Conservation (phyloP, 2,888 invertebrate genomes). For the Hirtodrosophila alboralis region DNA sequence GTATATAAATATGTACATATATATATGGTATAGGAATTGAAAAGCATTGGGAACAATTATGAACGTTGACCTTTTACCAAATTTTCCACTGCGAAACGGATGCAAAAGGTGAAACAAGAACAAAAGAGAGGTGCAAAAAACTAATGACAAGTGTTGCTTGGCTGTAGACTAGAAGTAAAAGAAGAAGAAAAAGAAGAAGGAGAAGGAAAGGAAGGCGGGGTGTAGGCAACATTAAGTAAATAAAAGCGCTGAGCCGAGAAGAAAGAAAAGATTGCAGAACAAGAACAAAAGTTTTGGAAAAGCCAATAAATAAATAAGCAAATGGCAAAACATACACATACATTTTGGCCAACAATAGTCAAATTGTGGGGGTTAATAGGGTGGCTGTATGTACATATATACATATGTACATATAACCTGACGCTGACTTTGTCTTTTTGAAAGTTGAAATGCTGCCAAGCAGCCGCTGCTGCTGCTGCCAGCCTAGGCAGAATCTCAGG, state of each 20-base stretch:
- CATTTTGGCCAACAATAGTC: slow-evolving; percentile 51
- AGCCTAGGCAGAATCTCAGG: slow-evolving; percentile 41
- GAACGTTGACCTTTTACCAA: slow-evolving; percentile 73
- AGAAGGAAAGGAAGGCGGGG: neutral
- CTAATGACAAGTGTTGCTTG: slow-evolving; percentile 38
- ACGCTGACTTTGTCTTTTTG: slow-evolving; percentile 66
- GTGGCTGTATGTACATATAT: neutral
- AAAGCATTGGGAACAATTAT: slow-evolving; percentile 55
- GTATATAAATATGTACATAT: slow-evolving; percentile 1
- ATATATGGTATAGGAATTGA: slow-evolving; percentile 6
- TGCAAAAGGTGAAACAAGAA: slow-evolving; percentile 63
- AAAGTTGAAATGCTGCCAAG: slow-evolving; percentile 65
- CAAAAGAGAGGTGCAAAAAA: slow-evolving; percentile 26
- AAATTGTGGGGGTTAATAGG: neutral
- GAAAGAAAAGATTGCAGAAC: slow-evolving; percentile 33
- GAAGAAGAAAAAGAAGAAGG: too few relatives aligned
- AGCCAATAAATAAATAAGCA: slow-evolving; percentile 46
- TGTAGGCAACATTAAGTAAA: slow-evolving; percentile 29
- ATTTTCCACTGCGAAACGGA: slow-evolving; percentile 58
- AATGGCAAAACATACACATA: slow-evolving; percentile 27
- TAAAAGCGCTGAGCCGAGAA: slow-evolving; percentile 40
- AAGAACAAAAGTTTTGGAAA: slow-evolving; percentile 46
- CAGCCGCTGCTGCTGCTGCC: slow-evolving; percentile 30
- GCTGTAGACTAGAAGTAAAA: too few relatives aligned
- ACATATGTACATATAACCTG: slow-evolving; percentile 53